These are phyloP conservation scores for Pteropus rufus DNA, from an alignment of 2,797 vertebrate genomes.

Conservation along the genomic window DNA sequence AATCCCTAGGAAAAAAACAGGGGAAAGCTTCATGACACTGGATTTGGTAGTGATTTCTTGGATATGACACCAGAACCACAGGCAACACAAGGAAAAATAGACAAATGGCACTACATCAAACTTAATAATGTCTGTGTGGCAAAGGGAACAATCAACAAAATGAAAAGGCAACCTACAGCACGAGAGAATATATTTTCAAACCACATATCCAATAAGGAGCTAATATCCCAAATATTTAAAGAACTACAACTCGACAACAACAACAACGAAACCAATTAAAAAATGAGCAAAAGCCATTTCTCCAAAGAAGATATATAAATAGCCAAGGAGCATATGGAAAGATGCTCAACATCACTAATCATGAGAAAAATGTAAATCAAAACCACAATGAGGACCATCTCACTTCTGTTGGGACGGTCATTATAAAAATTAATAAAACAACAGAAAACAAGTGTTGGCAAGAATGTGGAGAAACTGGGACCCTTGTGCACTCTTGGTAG, in stretches of 20 bases:
- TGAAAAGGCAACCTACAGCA: not conserved
- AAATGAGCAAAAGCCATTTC: not conserved
- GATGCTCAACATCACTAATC: not conserved
- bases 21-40: not conserved
- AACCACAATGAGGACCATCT: not conserved
- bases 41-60: not conserved
- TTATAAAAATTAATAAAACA: not conserved
- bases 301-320: not conserved
- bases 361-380: not conserved
- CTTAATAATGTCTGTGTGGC: not conserved
- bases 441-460: not conserved
- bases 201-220: not conserved
- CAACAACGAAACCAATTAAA: not conserved
- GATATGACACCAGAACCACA: not conserved
- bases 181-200: not conserved
- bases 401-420: not conserved
- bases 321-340: not conserved
- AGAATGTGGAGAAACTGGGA: not conserved
- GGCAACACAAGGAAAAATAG: not conserved
- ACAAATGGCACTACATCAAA: not conserved
- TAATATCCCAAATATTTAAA: not conserved
- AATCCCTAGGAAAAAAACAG: not conserved
- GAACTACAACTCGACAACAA: not conserved
- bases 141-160: not conserved
- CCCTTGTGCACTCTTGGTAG: not conserved